These are phyloP conservation scores for Brotula barbata DNA, from an alignment of 2,797 vertebrate genomes.

Conservation along the genomic window DNA sequence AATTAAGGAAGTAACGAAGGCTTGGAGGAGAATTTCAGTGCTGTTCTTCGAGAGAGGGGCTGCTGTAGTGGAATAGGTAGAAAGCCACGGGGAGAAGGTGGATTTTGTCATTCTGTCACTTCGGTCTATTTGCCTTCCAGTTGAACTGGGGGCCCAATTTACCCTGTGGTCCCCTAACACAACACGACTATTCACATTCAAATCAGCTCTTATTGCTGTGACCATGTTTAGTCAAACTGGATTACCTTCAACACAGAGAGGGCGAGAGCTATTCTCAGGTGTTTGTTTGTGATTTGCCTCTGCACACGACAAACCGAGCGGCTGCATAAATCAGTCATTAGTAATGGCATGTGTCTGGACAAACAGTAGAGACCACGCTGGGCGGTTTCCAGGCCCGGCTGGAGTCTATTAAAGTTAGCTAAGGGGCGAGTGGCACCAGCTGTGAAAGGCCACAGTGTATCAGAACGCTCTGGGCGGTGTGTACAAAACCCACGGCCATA, in stretches of 20 bases:
- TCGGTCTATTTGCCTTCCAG: slow-evolving; percentile 24
- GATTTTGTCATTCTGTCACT: neutral
- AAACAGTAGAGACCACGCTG: slow-evolving; percentile 41
- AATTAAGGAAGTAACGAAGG: too few relatives aligned
- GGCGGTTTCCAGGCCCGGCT: slow-evolving; percentile 19
- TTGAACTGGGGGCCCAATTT: neutral
- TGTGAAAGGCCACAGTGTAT: slow-evolving; percentile 48
- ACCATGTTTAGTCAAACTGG: slow-evolving; percentile 55
- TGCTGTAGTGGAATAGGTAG: too few relatives aligned
- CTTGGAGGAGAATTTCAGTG: too few relatives aligned
- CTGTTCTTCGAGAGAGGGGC: too few relatives aligned
- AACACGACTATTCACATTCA: slow-evolving; percentile 53
- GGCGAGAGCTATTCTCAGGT: slow-evolving; percentile 11
- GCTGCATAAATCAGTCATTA: slow-evolving; percentile 53
- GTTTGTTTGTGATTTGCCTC: slow-evolving; percentile 28
- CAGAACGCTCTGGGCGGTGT: slow-evolving; percentile 33
- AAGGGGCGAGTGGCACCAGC: slow-evolving; percentile 51
- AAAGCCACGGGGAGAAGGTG: too few relatives aligned
- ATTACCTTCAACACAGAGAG: slow-evolving; percentile 17
- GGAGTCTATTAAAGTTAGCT: slow-evolving; percentile 38
- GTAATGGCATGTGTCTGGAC: slow-evolving; percentile 47
- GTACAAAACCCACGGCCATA: slow-evolving; percentile 7
- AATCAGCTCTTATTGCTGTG: slow-evolving; percentile 61
- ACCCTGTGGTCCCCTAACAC: slow-evolving; percentile 18
- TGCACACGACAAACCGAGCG: slow-evolving; percentile 27